Conservation (phyloP, 2,797 vertebrate genomes). For the Pangasius mekongensis region DNA sequence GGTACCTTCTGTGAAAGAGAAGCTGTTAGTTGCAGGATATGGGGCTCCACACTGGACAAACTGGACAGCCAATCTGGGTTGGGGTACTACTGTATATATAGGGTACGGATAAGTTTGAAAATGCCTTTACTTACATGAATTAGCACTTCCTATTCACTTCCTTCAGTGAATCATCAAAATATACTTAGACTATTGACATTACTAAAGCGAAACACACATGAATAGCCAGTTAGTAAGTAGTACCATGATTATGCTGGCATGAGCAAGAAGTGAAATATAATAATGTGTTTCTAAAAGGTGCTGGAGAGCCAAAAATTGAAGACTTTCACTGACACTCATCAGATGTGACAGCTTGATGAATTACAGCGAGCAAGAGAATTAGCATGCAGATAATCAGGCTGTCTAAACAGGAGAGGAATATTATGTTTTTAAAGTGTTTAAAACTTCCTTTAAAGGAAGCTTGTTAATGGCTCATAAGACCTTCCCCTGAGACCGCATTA, state of each 20-base stretch:
- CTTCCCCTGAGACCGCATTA: slow-evolving; percentile 72
- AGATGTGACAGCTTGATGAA: slow-evolving; percentile 75
- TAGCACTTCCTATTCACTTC: background rate
- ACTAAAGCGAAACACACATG: background rate
- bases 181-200: background rate
- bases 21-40: background rate
- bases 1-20: background rate
- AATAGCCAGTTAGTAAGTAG: background rate
- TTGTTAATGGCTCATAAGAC: slow-evolving; percentile 75
- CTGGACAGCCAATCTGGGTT: background rate
- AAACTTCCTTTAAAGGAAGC: slow-evolving; percentile 70
- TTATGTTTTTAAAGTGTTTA: slow-evolving; percentile 76
- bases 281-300: slow-evolving; percentile 39
- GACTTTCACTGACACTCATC: slow-evolving; percentile 52
- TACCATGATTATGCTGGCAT: background rate
- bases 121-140: background rate
- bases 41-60: background rate
- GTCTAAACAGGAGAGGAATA: slow-evolving; percentile 72
- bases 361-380: slow-evolving; percentile 71
- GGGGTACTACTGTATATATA: too few relatives aligned
- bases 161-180: background rate
- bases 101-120: background rate
- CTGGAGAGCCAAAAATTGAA: slow-evolving; percentile 42
- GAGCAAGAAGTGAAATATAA: slow-evolving; percentile 38
- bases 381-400: slow-evolving; percentile 77